Conservation (phyloP, 2,888 invertebrate species). For the Drosophila pseudotakahashii region DNA sequence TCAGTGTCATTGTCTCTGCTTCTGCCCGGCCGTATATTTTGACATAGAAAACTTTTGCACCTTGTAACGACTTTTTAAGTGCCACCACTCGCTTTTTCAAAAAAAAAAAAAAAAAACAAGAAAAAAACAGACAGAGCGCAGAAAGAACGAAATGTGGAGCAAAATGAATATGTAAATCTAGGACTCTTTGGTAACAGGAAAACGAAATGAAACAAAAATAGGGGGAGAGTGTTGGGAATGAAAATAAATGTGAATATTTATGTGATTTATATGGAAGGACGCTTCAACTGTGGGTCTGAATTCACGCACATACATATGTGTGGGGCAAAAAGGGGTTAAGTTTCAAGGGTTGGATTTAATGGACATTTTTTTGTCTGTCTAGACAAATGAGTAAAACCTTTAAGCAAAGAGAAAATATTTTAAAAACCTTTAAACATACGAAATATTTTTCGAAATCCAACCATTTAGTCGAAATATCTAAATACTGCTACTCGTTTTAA, state of each 20-base stretch:
- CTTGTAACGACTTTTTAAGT: conserved; percentile 73
- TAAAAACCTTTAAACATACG: not conserved
- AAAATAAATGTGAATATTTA: conserved; percentile 71
- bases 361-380: conserved; percentile 33
- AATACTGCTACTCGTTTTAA: not conserved
- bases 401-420: not conserved
- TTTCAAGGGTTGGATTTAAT: not conserved
- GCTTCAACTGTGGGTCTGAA: conserved; percentile 34
- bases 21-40: conserved; percentile 26
- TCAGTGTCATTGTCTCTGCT: conserved; percentile 55
- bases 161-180: conserved; percentile 64
- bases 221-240: conserved; percentile 67
- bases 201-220: conserved; percentile 55
- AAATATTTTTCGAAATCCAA: not conserved
- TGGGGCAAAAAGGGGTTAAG: not conserved
- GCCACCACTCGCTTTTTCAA: conserved; percentile 33
- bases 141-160: conserved; percentile 58
- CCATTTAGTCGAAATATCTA: not conserved
- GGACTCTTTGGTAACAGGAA: conserved; percentile 22
- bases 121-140: not conserved
- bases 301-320: not conserved
- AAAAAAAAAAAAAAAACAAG: not conserved
- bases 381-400: conserved; percentile 40
- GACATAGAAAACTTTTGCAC: conserved; percentile 64
- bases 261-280: conserved; percentile 65